Evolutionary conservation across 1,140 invertebrate genomes (phyloP), one percentile per base, ranked within the genome.

Genomic region (Zaprionus camerounensis): DNA sequence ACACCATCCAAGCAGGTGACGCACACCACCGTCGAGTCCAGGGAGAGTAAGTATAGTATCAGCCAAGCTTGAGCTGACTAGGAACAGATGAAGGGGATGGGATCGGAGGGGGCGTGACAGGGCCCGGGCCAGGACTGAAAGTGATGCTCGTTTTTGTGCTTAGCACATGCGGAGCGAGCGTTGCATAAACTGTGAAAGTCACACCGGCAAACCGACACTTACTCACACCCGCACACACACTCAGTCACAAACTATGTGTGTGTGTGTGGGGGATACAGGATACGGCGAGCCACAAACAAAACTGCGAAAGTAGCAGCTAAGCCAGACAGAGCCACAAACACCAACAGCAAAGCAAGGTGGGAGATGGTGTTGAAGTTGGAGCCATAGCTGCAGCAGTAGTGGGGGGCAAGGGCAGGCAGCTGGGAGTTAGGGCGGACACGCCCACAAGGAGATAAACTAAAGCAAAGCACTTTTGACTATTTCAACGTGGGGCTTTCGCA

Each of bases 21-120:
- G 38, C 92, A 93, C 83, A 91, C 92, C 67, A 91, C 91, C 49
- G 82, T 91, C 58, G 92, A 93, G 68, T 84, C 92, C 57, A 92
- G 91, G 84, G 92, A 93, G 90, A 93, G 92, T 93, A 92, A 93
- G 92, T 93, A 88, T 81, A 78, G 85, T 90, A 90, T 85, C 85
- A 77, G 79, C 57, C 62, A 65, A 64, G 41, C 41, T 9, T 17
- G 41, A 46, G n/a, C 41, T 46, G 41, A 51, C 74, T 65, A 31
- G 46, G 24, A 13, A 34, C 11, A 3, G 26, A 13, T 4, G 38
- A 28, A 12, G 41, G 20, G 59, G 7, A 49, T 1, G 44, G 6
- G 34, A 12, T 1, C 5, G n/a, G 22, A 9, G 20, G 26, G n/a
- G 49, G 22, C 34, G 55, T 51, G 49, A 36, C 20, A 7, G 20